phyloP scores from a whole-genome alignment of 2,113 vertebrate species.

The Tragelaphus buxtoni region DNA sequence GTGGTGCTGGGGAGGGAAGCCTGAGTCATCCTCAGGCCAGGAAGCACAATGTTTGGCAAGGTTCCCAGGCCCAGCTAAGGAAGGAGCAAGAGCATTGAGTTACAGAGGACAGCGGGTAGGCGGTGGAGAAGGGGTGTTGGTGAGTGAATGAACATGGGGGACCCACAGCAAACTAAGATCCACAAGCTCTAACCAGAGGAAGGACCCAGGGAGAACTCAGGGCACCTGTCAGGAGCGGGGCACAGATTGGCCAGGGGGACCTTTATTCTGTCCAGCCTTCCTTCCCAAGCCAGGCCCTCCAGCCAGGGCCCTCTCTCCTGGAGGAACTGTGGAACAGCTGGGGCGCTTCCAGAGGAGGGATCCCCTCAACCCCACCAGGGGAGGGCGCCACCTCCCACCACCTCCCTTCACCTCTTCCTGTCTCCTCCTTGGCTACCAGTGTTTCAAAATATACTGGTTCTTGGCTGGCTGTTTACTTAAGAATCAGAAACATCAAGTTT shows the following conservation, averaged over 20 bases:
- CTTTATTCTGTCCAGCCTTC: background rate
- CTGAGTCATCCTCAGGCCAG: constrained; percentile 53
- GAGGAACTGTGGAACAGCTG: constrained; percentile 19
- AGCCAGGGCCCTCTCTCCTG: background rate
- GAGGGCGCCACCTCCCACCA: background rate
- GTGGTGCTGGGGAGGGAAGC: background rate
- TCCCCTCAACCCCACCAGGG: background rate
- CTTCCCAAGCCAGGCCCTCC: background rate
- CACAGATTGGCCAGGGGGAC: background rate
- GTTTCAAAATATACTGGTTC: constrained; percentile 58
- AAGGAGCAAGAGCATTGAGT: constrained; percentile 34
- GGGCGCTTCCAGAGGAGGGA: constrained; percentile 26
- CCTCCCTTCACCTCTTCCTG: constrained; percentile 56
- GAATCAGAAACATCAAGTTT: constrained; percentile 64
- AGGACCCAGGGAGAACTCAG: background rate
- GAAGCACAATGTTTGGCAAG: constrained; percentile 53
- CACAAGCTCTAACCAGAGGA: background rate
- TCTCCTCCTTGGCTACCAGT: constrained; percentile 42
- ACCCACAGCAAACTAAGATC: background rate
- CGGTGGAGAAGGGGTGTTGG: background rate
- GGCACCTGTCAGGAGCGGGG: fast-evolving
- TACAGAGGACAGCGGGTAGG: background rate
- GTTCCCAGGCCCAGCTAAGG: constrained; percentile 26
- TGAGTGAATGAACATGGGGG: background rate
- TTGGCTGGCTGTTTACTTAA: constrained; percentile 52